A percentile compares a stretch with the other conserved stretches of the same genome.
phyloP scores from a whole-genome alignment of 2,797 vertebrate species.

The Staurois parvus region DNA sequence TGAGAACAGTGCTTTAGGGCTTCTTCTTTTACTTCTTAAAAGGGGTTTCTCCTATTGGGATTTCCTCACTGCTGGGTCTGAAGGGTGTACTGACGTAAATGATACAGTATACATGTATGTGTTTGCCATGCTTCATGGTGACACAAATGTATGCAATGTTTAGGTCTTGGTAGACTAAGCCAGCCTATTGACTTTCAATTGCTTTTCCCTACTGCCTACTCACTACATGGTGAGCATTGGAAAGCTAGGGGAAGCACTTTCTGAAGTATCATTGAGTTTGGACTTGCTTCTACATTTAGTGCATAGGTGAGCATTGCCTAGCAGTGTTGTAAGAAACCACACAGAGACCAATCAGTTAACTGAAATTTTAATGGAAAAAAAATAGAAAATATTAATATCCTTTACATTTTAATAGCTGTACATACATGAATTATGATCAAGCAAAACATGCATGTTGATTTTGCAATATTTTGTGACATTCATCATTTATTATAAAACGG shows the following conservation, averaged over 20 bases:
- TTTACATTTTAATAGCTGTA: conserved; percentile 85
- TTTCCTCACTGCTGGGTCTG: background rate
- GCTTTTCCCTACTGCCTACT: background rate
- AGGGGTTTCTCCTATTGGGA: background rate
- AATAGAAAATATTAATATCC: conserved; percentile 75
- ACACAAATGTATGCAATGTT: background rate
- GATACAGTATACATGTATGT: background rate
- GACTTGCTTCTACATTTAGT: background rate
- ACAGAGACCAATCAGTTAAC: background rate
- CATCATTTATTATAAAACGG: conserved; percentile 9
- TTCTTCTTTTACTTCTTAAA: no score
- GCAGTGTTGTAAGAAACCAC: background rate
- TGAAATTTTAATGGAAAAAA: conserved; percentile 82
- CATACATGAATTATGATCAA: conserved; percentile 72
- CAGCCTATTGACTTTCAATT: no score
- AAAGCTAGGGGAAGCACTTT: background rate
- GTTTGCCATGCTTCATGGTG: background rate
- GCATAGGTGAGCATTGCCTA: no score
- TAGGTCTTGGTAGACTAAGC: background rate
- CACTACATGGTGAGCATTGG: background rate
- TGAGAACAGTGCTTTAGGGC: no score
- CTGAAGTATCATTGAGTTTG: background rate
- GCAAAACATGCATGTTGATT: conserved; percentile 22
- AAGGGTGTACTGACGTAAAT: background rate
- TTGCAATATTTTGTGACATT: background rate